Evolutionary conservation across 2,888 invertebrate species (phyloP), one percentile per base, ranked within the genome.

Genomic region (Ornithoptera priamus): DNA sequence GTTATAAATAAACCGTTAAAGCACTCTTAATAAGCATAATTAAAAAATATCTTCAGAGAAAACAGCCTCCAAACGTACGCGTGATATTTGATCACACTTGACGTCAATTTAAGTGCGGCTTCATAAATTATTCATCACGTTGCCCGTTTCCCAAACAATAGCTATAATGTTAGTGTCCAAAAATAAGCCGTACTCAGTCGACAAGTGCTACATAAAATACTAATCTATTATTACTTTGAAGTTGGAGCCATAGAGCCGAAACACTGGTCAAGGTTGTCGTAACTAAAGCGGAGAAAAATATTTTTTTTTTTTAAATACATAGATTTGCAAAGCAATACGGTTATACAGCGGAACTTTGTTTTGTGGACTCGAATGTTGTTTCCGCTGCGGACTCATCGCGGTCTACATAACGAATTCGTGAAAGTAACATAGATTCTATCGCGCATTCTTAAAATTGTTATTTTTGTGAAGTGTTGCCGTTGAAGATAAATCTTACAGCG

Each of bases 351-450:
- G 18, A 42, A n/a, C 20, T 10, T 61, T 61, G n/a, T 39, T 39
- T 61, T 39, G 39, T 30, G 30, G 30, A 30, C 30, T 1, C 39
- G 39, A 39, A 39, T 39, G 39, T 10, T 50, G 50, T 62, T 62
- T 15, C 42, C n/a, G 39, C 10, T 62, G 24, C 59, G 12, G 15
- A 62, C 12, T 62, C n/a, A 62, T 50, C 62, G 46, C 62, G 62
- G 62, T 50, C 42, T 65, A 46, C 30, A 59, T 59, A 65, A 59
- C 6, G 46, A 65, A 59, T 10, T 58, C 30, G 59, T 50, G 65
- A 65, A 65, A 65, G 59, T 65, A 65, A n/a, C 36, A 65, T 24
- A 65, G 65, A 65, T 65, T 10, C n/a, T 30, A 65, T 65, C 58
- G 46, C n/a, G 42, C n/a, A 59, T 65, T 39, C 20, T 17, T 39